phyloP scores from a whole-genome alignment of 1,140 invertebrate genomes.

The Bemisia tabaci region DNA sequence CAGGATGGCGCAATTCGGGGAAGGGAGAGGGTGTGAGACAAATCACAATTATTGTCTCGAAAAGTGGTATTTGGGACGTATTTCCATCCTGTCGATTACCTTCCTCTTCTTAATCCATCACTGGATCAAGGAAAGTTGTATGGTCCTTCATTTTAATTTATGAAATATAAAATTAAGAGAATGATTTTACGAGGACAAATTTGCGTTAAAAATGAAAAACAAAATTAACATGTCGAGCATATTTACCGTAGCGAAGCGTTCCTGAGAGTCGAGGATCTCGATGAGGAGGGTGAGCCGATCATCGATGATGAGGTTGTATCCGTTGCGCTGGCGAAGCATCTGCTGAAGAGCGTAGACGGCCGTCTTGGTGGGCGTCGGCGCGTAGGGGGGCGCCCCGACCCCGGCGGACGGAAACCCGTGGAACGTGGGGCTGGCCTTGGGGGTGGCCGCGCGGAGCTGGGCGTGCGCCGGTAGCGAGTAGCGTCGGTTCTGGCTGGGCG shows the following conservation, averaged over 20 bases:
- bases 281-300: constrained; percentile 62
- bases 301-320: constrained; percentile 50
- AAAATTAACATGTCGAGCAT: too few species aligned
- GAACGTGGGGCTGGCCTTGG: not conserved
- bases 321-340: constrained; percentile 47
- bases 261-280: constrained; percentile 64
- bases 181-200: not conserved
- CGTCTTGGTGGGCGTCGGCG: constrained; percentile 21
- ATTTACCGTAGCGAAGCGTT: constrained; percentile 59
- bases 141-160: not conserved
- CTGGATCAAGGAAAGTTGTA: too few species aligned
- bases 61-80: not conserved
- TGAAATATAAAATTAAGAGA: not conserved
- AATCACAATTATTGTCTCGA: too few species aligned
- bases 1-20: too few species aligned
- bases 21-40: too few species aligned
- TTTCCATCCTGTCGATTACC: not conserved
- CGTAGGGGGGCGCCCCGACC: constrained; percentile 1
- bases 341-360: constrained; percentile 48
- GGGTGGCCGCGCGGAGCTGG: not conserved
- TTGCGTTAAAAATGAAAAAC: not conserved
- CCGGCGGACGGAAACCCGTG: constrained; percentile 6
- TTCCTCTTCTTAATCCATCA: not conserved
- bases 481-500: not conserved
- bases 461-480: not conserved